Evolutionary conservation across 2,113 vertebrate genomes (phyloP), one percentile per base, ranked within the genome.

Genomic region (Pampusana beccarii): DNA sequence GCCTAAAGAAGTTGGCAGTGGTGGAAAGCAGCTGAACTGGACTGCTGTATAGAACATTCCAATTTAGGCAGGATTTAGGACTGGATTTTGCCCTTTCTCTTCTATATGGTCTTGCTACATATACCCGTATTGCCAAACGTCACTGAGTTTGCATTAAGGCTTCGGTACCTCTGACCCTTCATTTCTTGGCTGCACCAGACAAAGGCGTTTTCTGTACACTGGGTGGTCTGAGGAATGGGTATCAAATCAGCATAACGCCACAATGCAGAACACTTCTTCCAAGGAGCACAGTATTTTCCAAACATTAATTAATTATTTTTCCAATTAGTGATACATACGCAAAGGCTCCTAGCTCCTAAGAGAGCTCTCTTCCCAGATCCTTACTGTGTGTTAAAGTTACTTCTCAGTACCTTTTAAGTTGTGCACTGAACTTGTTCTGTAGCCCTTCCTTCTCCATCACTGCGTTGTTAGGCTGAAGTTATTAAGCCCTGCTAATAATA

Each of bases 401-500:
- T 79, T 71, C 24, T 71, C 42, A 48, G 34, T 67, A 61, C 4
- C 26, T 70, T 54, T 38, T 18, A 67, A 36, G 10, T 26, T 57
- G 48, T 48, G 17, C 31, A 78, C 19, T 21, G 7, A 73, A 64
- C 12, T 71, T n/a, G 9, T 51, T 70, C 31, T 51, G 25, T 38
- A 69, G 31, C 21, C 48, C 57, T 48, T 75, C 18, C 34, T 58
- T 44, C 44, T 70, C 61, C 40, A 53, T 28, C 48, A 40, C 53
- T 36, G 60, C 7, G 46, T 74, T 62, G 24, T 40, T 60, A 80
- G 34, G 38, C 24, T 67, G 38, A 86, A 90, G 58, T 36, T 87
- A 79, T 60, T 93, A 92, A 92, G 64, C 38, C 25, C 38, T 61
- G 40, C 11, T 83, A 95, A 85, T 58, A 69, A 44, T 17, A 95